Percentiles rank a stretch among this genome's conserved stretches.
phyloP scores from a whole-genome alignment of 2,888 invertebrate species.

The Yponomeuta plumbellus region DNA sequence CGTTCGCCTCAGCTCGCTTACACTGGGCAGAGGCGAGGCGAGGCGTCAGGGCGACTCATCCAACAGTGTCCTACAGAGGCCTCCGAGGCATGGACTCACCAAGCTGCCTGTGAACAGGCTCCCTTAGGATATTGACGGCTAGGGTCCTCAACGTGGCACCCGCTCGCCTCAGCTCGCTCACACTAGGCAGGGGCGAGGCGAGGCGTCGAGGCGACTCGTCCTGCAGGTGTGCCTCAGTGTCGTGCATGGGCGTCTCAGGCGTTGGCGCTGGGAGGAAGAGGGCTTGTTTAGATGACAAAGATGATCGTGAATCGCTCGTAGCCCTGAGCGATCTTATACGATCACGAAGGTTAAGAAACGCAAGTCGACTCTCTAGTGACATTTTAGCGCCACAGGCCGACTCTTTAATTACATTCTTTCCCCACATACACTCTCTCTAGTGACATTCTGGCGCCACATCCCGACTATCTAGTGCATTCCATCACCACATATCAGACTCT shows the following conservation, averaged over 20 bases:
- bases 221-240: constrained; percentile 38
- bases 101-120: constrained; percentile 86
- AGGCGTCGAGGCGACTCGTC: constrained; percentile 37
- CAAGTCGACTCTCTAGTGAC: no score
- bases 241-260: constrained; percentile 34
- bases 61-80: no score
- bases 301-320: no score
- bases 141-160: constrained; percentile 84
- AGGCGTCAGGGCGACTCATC: constrained; percentile 34
- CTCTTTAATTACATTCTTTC: no score
- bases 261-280: constrained; percentile 26
- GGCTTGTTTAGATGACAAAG: no score
- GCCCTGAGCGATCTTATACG: no score
- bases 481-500: no score
- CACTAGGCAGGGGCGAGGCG: constrained; percentile 36
- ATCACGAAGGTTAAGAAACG: no score
- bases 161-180: constrained; percentile 44
- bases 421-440: no score
- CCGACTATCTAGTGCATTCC: no score
- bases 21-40: constrained; percentile 32
- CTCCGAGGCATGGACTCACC: constrained; percentile 36
- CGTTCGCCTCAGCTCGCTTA: constrained; percentile 44
- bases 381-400: no score
- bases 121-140: constrained; percentile 85
- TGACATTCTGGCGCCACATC: no score